Evolutionary conservation across 2,888 invertebrate genomes (phyloP), one percentile per base, ranked within the genome.

Genomic region (Eucriotettix oculatus): DNA sequence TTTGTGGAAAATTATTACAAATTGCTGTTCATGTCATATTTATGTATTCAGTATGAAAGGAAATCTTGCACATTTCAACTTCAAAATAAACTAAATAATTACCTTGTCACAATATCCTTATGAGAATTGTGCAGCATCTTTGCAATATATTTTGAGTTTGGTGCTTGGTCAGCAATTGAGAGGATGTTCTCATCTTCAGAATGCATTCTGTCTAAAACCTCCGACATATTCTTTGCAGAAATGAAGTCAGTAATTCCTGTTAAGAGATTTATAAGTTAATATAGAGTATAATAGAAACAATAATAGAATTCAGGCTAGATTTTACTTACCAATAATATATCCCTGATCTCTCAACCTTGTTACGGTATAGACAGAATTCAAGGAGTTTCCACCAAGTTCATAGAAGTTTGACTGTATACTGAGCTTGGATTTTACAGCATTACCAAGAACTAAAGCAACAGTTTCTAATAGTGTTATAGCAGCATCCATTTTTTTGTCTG

Each of bases 361-460:
- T 10, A 92, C 88, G 0, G 90, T 90, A 66, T 81, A 85, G 61
- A 92, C 86, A 0, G 91, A 90, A 71, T 92, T 92, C 17, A 92
- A 76, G 0, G 91, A 91, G 69, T 91, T 90, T 12, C 92, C 92
- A 1, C 92, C 92, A 52, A 92, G 76, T 66, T 88, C 85, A 70
- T 87, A 92, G 72, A 91, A 92, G 66, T 89, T 89, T 0, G 85
- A 82, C 16, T 81, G 74, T 0, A 82, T 69, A 0, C 81, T 79
- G 10, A 90, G 73, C 0, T 78, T 78, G 1, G 80, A 77, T 10
- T 87, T 75, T 0, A 79, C 76, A 0, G 86, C 79, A n/a, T 66
- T 65, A 9, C 71, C 71, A 40, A 74, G 78, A 0, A 90, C 85
- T 2, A 81, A 78, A 0, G 85, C 85, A 0, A 91, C 82, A 0